Conservation (phyloP, 1,140 invertebrate species). For the Apis cerana region DNA sequence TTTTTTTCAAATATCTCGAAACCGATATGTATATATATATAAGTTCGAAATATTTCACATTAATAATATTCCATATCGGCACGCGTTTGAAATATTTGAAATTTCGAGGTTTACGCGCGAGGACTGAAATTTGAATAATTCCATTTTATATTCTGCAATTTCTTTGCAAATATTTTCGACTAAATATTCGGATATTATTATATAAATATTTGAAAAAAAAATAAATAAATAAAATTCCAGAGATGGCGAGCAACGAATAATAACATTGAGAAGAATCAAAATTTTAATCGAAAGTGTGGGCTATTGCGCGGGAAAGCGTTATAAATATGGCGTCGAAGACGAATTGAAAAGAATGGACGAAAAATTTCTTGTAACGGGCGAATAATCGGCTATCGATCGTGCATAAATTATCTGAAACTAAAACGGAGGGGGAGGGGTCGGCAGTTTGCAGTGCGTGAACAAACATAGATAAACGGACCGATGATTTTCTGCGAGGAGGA, state of each 20-base stretch:
- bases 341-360: not conserved
- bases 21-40: not conserved
- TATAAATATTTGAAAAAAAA: too few relatives aligned
- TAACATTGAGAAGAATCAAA: not conserved
- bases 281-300: not conserved
- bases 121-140: not conserved
- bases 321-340: constrained; percentile 4
- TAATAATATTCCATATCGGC: not conserved
- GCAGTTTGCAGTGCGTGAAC: constrained; percentile 24
- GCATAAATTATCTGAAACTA: constrained; percentile 40
- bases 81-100: not conserved
- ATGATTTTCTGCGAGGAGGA: constrained; percentile 37
- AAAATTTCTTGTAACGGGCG: constrained; percentile 18
- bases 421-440: constrained; percentile 20
- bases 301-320: not conserved
- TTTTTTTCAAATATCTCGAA: too few relatives aligned
- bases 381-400: constrained; percentile 35
- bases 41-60: not conserved
- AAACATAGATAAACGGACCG: constrained; percentile 50
- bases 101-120: not conserved
- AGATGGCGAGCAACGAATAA: not conserved
- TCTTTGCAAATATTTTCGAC: not conserved
- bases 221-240: too few relatives aligned
- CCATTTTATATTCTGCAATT: not conserved
- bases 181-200: too few relatives aligned